Conservation (phyloP, 1,140 invertebrate species). For the Zaprionus africanus region DNA sequence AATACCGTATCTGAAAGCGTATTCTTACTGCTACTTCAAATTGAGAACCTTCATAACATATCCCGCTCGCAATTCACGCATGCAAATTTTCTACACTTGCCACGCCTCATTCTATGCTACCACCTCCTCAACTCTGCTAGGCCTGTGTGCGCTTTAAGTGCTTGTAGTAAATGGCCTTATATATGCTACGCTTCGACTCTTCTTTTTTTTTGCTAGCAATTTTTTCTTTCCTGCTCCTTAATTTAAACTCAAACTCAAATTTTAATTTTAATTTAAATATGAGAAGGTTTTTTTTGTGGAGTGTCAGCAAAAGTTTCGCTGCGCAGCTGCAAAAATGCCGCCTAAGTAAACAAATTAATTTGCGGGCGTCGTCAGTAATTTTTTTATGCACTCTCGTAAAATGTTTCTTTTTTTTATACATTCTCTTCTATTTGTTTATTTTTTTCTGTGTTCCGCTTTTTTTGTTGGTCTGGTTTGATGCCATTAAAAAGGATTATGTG, state of each 20-base stretch:
- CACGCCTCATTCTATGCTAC: neutral
- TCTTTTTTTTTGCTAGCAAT: slow-evolving; percentile 6
- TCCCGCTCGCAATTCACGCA: slow-evolving; percentile 59
- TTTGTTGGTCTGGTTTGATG: slow-evolving; percentile 2
- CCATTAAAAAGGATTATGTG: slow-evolving; percentile 70
- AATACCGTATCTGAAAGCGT: neutral
- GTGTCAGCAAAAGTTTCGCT: slow-evolving; percentile 37
- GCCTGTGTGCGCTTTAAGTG: slow-evolving; percentile 72
- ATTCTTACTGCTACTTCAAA: slow-evolving; percentile 39
- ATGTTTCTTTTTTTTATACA: slow-evolving; percentile 25
- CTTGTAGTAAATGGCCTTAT: slow-evolving; percentile 69
- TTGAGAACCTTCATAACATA: slow-evolving; percentile 16
- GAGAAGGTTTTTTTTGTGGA: slow-evolving; percentile 22
- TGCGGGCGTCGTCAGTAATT: slow-evolving; percentile 44
- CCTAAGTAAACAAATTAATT: slow-evolving; percentile 81
- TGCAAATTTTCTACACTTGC: slow-evolving; percentile 55
- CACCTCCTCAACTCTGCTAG: slow-evolving; percentile 35
- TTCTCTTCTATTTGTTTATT: neutral
- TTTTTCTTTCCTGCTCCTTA: neutral
- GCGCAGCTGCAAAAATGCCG: slow-evolving; percentile 28
- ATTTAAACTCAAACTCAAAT: neutral
- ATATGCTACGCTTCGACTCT: slow-evolving; percentile 47
- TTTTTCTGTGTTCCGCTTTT: neutral
- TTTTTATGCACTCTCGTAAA: slow-evolving; percentile 6
- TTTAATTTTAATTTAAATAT: slow-evolving; percentile 18